Conservation (phyloP, 2,888 invertebrate species). For the Maniola hyperantus region DNA sequence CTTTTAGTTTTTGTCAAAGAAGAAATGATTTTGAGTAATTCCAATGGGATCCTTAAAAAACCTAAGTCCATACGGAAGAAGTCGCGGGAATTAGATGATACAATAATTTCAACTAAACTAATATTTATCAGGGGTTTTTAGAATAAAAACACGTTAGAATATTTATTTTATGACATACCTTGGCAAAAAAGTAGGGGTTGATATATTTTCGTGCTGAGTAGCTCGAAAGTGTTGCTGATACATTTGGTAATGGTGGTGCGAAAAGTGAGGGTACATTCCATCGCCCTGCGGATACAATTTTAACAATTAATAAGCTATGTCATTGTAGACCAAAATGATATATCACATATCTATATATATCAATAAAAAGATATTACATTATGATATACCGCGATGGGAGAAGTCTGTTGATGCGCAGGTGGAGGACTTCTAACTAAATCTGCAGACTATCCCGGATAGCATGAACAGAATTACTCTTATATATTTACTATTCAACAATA, state of each 20-base stretch:
- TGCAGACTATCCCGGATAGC: constrained; percentile 83
- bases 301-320: not conserved
- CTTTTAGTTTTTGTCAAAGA: too few species aligned
- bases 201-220: constrained; percentile 72
- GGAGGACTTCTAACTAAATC: constrained; percentile 89
- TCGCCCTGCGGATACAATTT: constrained; percentile 65
- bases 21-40: too few species aligned
- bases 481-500: constrained; percentile 24
- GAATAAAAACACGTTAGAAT: too few species aligned
- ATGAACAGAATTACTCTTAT: constrained; percentile 56
- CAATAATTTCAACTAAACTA: too few species aligned
- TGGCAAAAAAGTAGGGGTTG: constrained; percentile 69
- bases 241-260: constrained; percentile 79
- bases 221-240: constrained; percentile 79
- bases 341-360: not conserved
- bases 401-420: constrained; percentile 92
- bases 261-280: constrained; percentile 78
- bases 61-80: too few species aligned
- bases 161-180: constrained; percentile 50
- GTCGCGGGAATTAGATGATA: too few species aligned
- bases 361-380: constrained; percentile 55
- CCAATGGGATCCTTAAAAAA: too few species aligned
- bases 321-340: constrained; percentile 7
- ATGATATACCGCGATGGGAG: constrained; percentile 86
- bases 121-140: too few species aligned